These are phyloP conservation scores for Eremobia ochroleuca DNA, from an alignment of 2,888 invertebrate genomes.

Conservation along the genomic window DNA sequence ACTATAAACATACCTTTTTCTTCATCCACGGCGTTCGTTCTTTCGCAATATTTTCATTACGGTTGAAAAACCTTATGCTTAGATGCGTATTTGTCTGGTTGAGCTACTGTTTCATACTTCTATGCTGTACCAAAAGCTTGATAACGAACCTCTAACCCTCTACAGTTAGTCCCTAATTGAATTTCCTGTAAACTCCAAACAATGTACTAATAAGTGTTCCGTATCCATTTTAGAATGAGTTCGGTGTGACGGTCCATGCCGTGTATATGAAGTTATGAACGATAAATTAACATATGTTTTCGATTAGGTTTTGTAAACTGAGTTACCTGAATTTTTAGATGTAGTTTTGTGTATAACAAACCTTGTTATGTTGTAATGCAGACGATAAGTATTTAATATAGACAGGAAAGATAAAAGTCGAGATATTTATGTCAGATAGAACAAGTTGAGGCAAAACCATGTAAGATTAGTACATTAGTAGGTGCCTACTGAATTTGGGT, in stretches of 20 bases:
- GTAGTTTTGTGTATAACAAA: background rate
- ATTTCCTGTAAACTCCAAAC: conserved; percentile 62
- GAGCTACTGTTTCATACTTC: conserved; percentile 18
- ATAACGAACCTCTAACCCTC: conserved; percentile 28
- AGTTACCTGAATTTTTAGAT: background rate
- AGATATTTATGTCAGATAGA: background rate
- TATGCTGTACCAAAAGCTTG: conserved; percentile 23
- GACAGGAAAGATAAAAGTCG: background rate
- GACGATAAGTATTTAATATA: background rate
- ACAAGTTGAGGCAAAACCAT: background rate
- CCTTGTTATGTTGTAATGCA: background rate
- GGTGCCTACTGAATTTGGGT: background rate
- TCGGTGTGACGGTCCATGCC: conserved; percentile 17
- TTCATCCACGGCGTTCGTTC: too few species aligned
- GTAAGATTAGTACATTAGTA: background rate
- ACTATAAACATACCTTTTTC: too few species aligned
- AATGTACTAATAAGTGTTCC: conserved; percentile 47
- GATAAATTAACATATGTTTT: conserved; percentile 30
- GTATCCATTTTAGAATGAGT: conserved; percentile 56
- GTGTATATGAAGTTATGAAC: conserved; percentile 40
- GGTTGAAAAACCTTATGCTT: background rate
- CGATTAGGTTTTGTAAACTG: conserved; percentile 13
- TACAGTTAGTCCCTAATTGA: conserved; percentile 61
- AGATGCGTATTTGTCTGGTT: background rate
- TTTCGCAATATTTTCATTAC: background rate